Base-by-base conservation (phyloP, 2,888 invertebrate genomes). In the Watsonalla binaria region DNA sequence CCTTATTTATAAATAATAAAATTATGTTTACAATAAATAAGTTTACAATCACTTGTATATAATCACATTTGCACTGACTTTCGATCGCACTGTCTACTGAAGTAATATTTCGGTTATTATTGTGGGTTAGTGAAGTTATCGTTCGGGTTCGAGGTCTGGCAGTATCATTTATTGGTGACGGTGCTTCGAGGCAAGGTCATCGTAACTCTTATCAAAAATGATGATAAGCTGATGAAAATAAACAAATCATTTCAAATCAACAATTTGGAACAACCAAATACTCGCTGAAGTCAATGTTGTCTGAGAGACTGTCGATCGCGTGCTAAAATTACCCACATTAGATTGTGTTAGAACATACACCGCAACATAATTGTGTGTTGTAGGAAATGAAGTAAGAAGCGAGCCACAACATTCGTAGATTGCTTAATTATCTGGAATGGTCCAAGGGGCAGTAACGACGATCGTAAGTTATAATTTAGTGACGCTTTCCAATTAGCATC, bases 61-160 rank as follows among this genome's bases (percentile, higher is more conserved):
- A 80, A 85, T 86, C 86, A 87, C 86, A 89, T 85, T 84, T 82
- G 83, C 79, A 79, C 77, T 74, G 66, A 57, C 59, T 63, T 68
- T 68, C 68, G 65, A 68, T 66, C 74, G 70, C 74, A 73, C 77
- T 81, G 79, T 77, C 80, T 83, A 70, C 65, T 76, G 72, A 54
- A 72, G 65, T 54, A 58, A 57, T 59, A 54, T 57, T 47, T 53
- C 56, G 58, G 59, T 59, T 60, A 61, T 54, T 46, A 60, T 51
- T 55, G 53, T 59, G 53, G 51, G 62, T 62, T 62, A 61, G 59
- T 54, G 57, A 55, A 56, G 57, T 62, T 65, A 66, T 68, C 64
- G 56, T 51, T 56, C 51, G 50, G 51, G 56, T 56, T 64, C 63
- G 65, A 66, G 66, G 70, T 62, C 65, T 11, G 5, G 57, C 53